A percentile compares a stretch with the other conserved stretches of the same genome.
Conservation (phyloP, 2,888 invertebrate species). For the Agrotis segetum region DNA sequence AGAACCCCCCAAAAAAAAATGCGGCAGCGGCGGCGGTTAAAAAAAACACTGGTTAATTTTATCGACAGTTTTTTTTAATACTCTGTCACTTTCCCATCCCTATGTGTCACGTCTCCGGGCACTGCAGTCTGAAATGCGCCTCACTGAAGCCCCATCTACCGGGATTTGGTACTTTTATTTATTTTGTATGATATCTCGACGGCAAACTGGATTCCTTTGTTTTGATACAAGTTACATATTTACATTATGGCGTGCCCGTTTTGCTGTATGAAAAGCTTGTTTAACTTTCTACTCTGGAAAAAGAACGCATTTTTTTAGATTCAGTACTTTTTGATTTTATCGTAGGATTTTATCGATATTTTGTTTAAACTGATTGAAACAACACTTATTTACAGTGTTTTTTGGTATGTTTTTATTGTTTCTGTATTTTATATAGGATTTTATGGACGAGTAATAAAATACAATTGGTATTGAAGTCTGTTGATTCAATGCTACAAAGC, state of each 20-base stretch:
- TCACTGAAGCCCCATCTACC: slow-evolving; percentile 65
- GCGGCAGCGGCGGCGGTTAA: background rate
- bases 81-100: slow-evolving; percentile 40
- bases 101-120: slow-evolving; percentile 69
- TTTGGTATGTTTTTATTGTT: background rate
- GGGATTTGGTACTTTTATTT: slow-evolving; percentile 71
- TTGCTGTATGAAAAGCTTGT: slow-evolving; percentile 15
- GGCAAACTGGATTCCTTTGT: slow-evolving; percentile 50
- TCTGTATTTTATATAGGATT: background rate
- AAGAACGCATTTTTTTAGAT: background rate
- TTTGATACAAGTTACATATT: slow-evolving; percentile 52
- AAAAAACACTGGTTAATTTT: slow-evolving; percentile 66
- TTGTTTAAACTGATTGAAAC: slow-evolving; percentile 10
- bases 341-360: background rate
- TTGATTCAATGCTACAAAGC: background rate
- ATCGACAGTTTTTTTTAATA: slow-evolving; percentile 42
- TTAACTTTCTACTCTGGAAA: slow-evolving; percentile 10
- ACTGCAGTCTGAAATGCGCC: slow-evolving; percentile 74
- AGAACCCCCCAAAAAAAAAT: background rate
- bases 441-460: background rate
- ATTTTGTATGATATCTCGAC: slow-evolving; percentile 54
- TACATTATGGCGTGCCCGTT: slow-evolving; percentile 28
- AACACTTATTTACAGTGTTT: slow-evolving; percentile 5
- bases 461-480: background rate
- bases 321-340: background rate